Conservation (phyloP, 2,888 invertebrate species). For the Patella ulyssiponensis region DNA sequence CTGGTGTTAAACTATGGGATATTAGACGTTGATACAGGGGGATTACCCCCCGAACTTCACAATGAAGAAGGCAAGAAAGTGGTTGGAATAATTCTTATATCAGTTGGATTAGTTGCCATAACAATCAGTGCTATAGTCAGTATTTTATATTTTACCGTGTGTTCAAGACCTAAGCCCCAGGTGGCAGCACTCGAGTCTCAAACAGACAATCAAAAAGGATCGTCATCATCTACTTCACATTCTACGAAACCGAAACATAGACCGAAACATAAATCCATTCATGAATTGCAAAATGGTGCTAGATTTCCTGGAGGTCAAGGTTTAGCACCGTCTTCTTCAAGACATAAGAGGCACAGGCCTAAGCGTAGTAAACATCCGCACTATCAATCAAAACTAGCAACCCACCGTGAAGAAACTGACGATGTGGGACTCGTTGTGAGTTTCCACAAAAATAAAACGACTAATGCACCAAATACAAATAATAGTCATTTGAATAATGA, state of each 20-base stretch:
- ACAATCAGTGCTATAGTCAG: slow-evolving; percentile 56
- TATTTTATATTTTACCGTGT: slow-evolving; percentile 51
- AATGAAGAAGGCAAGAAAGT: slow-evolving; percentile 60
- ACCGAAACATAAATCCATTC: slow-evolving; percentile 3
- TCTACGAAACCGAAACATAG: neutral
- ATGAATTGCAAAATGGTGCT: slow-evolving; percentile 1
- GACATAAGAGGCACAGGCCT: neutral
- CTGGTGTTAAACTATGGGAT: slow-evolving; percentile 60
- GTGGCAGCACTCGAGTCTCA: neutral
- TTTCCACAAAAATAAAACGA: neutral
- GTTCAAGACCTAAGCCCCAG: slow-evolving; percentile 30
- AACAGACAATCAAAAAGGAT: neutral
- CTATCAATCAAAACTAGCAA: neutral
- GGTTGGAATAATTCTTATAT: slow-evolving; percentile 63
- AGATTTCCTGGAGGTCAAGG: neutral
- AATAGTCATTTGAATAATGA: neutral
- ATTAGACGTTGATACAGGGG: slow-evolving; percentile 51
- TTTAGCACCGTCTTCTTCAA: neutral
- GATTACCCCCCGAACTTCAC: slow-evolving; percentile 57
- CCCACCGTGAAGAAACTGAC: neutral
- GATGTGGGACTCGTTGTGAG: neutral
- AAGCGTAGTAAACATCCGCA: neutral
- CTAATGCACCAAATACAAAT: neutral
- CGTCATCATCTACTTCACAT: neutral
- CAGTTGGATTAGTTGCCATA: slow-evolving; percentile 48